Conservation (phyloP, 1,140 invertebrate species). For the Batillaria attramentaria region DNA sequence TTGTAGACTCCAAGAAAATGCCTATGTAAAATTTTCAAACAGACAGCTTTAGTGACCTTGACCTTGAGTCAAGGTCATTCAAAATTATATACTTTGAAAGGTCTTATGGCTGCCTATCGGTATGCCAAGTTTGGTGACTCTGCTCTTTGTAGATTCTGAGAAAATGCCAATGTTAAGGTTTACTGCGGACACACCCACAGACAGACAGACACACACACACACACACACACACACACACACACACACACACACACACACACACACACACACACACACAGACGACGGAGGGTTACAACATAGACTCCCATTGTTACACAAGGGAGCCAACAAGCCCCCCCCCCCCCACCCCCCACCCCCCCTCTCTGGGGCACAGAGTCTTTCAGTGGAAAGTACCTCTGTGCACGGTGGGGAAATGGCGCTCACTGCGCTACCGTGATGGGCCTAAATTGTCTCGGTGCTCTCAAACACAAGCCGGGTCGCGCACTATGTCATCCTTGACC, state of each 20-base stretch:
- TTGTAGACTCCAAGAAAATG: too few relatives aligned
- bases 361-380: background rate
- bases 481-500: background rate
- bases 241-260: slow-evolving; percentile 1
- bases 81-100: too few relatives aligned
- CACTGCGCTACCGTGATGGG: too few relatives aligned
- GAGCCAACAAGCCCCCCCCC: background rate
- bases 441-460: background rate
- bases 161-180: too few relatives aligned
- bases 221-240: slow-evolving; percentile 13
- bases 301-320: background rate
- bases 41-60: background rate
- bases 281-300: too few relatives aligned
- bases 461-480: background rate
- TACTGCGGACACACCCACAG: too few relatives aligned
- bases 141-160: too few relatives aligned
- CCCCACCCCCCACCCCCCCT: background rate
- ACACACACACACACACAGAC: background rate
- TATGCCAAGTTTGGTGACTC: too few relatives aligned
- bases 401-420: too few relatives aligned
- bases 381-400: background rate
- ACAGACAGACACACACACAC: slow-evolving; percentile 10
- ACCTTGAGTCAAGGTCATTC: too few relatives aligned
- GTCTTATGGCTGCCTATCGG: too few relatives aligned
- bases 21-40: background rate